Evolutionary conservation across 2,888 invertebrate species (phyloP), one percentile per base, ranked within the genome.

Genomic region (Mesorhabditis belari): DNA sequence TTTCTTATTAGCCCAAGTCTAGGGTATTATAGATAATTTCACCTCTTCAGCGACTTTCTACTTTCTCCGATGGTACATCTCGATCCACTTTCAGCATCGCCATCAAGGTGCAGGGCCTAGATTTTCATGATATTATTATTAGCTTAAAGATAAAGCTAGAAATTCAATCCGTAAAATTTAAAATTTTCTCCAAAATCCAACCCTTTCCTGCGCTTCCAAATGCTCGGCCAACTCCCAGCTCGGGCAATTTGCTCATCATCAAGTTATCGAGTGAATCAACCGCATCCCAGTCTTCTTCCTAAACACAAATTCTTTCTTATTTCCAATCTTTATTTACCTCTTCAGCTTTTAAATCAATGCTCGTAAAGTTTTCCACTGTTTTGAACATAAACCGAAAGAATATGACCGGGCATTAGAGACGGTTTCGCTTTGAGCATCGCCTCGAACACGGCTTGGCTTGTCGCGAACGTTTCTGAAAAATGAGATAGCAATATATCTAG

Each of bases 181-280:
- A 17, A 9, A 17, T 51, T 9, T 17, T n/a, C n/a, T n/a, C 9
- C 44, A 44, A 44, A 12, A 9, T 12, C 12, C 9, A 64, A 85
- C 85, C 65, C 98, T 86, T 83, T 98, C 98, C 83, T 98, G 98
- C 5, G 96, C 96, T 82, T 98, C 98, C 80, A 98, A 87, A 82
- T 98, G 94, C 61, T 90, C 91, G 74, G 92, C 93, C 81, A 90
- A 90, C 28, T 92, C 87, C 84, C 80, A 93, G 90, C 70, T 90
- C 88, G 50, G 88, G 88, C 77, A 96, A 83, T 81, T 90, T 91
- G 19, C 88, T 88, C 28, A 84, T 70, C 66, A 86, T 76, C 60
- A 85, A 68, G 63, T 83, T 81, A 58, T 83, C 83, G n/a, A 83
- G 78, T 64, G 83, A 81, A 55, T 81, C 71, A 21, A 81, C 71